Percentiles rank a stretch among this genome's conserved stretches.
Conservation (phyloP, 92 coral and sea anemone genomes). For the Diadumene lineata region DNA sequence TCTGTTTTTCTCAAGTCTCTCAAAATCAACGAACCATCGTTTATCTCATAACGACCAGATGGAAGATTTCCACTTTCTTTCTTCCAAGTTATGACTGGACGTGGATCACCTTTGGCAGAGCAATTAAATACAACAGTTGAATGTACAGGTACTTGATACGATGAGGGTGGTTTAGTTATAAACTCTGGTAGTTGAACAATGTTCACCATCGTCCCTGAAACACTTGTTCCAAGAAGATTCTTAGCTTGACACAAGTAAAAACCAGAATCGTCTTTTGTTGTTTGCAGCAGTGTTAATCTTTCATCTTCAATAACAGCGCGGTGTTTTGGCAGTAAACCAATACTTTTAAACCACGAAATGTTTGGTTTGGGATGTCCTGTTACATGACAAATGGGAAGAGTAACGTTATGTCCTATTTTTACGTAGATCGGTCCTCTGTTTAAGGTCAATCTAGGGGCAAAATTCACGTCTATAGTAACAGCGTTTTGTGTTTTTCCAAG, state of each 20-base stretch:
- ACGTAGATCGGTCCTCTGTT: conserved; percentile 2
- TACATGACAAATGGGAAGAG: neutral
- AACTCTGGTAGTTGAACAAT: neutral
- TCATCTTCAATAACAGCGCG: neutral
- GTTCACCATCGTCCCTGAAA: neutral
- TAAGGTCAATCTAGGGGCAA: conserved; percentile 15
- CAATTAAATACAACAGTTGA: conserved; percentile 28
- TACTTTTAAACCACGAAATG: neutral
- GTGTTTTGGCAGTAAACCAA: conserved; percentile 9
- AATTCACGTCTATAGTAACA: conserved; percentile 8
- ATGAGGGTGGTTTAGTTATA: conserved; percentile 3
- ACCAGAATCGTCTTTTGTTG: conserved; percentile 13
- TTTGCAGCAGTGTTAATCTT: neutral
- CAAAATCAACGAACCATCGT: conserved; percentile 19
- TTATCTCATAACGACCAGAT: conserved; percentile 17
- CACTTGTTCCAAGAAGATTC: conserved; percentile 14
- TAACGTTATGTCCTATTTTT: neutral
- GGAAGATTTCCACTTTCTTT: conserved; percentile 34
- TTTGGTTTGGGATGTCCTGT: no score
- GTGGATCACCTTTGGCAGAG: conserved; percentile 30
- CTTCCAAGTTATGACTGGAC: conserved; percentile 37
- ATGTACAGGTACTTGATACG: neutral
- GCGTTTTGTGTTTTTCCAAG: conserved; percentile 11
- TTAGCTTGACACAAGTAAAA: conserved; percentile 16
- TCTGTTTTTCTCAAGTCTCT: conserved; percentile 33